These are phyloP conservation scores for Numida meleagris DNA, from an alignment of 2,113 vertebrate species.

Conservation along the genomic window DNA sequence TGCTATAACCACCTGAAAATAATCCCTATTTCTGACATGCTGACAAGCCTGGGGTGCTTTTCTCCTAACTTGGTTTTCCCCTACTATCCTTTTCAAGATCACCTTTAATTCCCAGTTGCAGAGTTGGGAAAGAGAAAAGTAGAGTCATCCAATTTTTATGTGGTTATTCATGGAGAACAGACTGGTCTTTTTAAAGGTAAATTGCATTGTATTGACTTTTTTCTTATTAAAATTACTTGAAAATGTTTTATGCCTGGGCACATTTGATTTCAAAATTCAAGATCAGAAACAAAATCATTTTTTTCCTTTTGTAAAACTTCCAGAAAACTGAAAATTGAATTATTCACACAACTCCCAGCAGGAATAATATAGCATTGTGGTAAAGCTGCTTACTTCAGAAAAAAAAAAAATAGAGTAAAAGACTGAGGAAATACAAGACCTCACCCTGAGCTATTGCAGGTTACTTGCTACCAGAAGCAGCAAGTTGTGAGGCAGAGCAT, in stretches of 20 bases:
- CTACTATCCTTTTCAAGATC: neutral
- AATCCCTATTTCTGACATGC: neutral
- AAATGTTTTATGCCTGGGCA: neutral
- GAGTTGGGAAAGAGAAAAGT: neutral
- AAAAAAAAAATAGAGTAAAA: neutral
- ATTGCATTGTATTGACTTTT: neutral
- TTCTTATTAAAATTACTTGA: neutral
- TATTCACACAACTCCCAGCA: neutral
- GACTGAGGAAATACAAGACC: neutral
- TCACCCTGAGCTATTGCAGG: fast-evolving
- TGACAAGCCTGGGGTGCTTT: neutral
- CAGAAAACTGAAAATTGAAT: neutral
- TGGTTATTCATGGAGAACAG: neutral
- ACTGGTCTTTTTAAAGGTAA: neutral
- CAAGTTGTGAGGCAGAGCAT: neutral
- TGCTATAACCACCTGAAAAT: neutral
- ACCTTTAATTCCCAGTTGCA: neutral
- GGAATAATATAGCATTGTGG: neutral
- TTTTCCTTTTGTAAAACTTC: neutral
- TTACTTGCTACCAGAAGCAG: neutral
- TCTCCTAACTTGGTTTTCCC: neutral
- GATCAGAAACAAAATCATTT: neutral
- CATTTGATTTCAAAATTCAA: neutral
- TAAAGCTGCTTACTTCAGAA: neutral
- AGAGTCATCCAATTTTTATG: neutral